Evolutionary conservation across 2,113 vertebrate species (phyloP).

Genomic region (Piprites chloris): DNA sequence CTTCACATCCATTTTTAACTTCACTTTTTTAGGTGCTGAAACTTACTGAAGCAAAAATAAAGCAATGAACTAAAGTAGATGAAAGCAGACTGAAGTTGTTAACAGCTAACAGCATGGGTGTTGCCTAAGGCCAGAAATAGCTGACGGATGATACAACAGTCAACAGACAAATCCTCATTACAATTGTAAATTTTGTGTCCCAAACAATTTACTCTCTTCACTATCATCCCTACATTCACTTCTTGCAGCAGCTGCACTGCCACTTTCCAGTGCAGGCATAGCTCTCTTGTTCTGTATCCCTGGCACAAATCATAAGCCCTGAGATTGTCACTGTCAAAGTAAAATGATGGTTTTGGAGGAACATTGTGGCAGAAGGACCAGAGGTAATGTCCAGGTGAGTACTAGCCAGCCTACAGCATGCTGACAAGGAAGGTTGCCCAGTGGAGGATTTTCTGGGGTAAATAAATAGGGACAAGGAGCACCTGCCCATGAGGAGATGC

Average conservation of each 20-base stretch:
- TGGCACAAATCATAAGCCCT: background rate
- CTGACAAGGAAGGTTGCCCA: background rate
- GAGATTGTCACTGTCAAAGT: background rate
- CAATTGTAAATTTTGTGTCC: slow-evolving; percentile 48
- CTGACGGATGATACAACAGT: slow-evolving; percentile 39
- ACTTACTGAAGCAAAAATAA: slow-evolving; percentile 18
- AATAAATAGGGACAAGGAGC: background rate
- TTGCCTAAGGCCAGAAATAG: slow-evolving; percentile 26
- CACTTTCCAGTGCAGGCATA: background rate
- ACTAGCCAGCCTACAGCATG: background rate
- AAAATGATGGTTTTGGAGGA: background rate
- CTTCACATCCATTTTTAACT: slow-evolving; percentile 22
- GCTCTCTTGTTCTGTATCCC: background rate
- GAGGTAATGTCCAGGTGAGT: background rate
- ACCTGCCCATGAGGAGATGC: background rate
- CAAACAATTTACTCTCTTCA: slow-evolving; percentile 14
- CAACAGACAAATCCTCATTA: slow-evolving; percentile 57
- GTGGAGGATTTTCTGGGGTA: background rate
- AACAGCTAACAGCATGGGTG: slow-evolving; percentile 14
- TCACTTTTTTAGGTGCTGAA: slow-evolving; percentile 6
- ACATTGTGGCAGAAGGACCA: background rate
- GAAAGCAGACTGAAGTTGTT: slow-evolving; percentile 22
- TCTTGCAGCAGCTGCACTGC: slow-evolving; percentile 1
- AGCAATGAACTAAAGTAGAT: slow-evolving; percentile 21
- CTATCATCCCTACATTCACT: background rate